phyloP scores from a whole-genome alignment of 2,113 vertebrate genomes.

The Apeltes quadracus region DNA sequence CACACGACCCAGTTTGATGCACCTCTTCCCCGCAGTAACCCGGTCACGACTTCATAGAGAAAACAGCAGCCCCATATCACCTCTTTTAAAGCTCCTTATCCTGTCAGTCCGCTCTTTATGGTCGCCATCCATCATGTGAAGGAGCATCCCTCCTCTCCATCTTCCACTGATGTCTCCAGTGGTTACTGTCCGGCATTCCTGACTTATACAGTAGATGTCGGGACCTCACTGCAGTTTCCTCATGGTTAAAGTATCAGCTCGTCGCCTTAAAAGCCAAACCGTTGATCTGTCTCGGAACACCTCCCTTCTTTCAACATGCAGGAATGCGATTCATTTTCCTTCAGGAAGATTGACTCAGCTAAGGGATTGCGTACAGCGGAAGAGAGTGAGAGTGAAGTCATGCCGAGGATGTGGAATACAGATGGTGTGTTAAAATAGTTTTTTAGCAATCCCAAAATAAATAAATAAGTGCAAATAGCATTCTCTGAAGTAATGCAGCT shows the following conservation, averaged over 20 bases:
- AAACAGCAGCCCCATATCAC: background rate
- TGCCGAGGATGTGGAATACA: background rate
- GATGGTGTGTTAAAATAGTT: background rate
- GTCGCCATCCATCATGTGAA: conserved; percentile 8
- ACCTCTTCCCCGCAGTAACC: conserved; percentile 13
- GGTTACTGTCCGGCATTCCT: conserved; percentile 7
- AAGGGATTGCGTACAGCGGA: conserved; percentile 25
- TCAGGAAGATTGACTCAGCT: conserved; percentile 42
- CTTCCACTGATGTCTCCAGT: background rate
- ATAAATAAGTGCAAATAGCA: conserved; percentile 12
- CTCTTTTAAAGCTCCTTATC: background rate
- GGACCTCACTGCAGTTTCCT: background rate
- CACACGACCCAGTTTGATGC: conserved; percentile 13
- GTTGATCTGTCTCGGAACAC: conserved; percentile 3
- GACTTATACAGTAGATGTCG: conserved; percentile 3
- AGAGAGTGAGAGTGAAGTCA: conserved; percentile 17
- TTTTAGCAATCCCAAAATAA: conserved; percentile 1
- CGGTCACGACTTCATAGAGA: conserved; percentile 13
- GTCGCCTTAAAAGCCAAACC: conserved; percentile 1
- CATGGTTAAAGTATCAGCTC: background rate
- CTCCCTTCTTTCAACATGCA: conserved; percentile 23
- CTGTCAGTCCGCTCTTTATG: background rate
- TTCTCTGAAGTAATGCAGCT: conserved; percentile 21
- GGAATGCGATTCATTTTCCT: conserved; percentile 31
- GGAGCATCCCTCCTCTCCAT: background rate